These are phyloP conservation scores for Oxycera nigricornis DNA, from an alignment of 2,888 invertebrate genomes.

Conservation along the genomic window DNA sequence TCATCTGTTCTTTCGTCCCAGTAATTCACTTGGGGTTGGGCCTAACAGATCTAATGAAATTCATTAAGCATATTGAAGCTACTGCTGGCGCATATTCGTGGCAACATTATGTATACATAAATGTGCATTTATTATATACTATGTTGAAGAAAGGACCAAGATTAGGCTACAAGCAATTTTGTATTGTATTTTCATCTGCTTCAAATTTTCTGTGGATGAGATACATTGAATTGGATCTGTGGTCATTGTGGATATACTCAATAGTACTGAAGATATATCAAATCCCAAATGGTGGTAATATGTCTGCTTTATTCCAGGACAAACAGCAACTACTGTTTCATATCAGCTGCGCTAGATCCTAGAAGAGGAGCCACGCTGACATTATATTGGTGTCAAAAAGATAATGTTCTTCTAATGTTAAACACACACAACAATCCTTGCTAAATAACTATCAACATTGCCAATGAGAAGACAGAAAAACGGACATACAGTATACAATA, in stretches of 20 bases:
- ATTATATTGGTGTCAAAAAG: neutral
- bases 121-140: neutral
- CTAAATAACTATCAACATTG: neutral
- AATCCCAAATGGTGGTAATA: too few species aligned
- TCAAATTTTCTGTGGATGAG: too few species aligned
- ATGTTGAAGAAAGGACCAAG: neutral
- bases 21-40: neutral
- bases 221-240: too few species aligned
- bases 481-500: neutral
- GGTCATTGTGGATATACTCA: too few species aligned
- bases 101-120: neutral
- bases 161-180: neutral
- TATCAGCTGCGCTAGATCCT: too few species aligned
- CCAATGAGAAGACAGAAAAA: neutral
- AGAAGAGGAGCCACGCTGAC: neutral
- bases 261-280: too few species aligned
- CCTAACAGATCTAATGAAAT: constrained; percentile 11
- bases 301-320: too few species aligned
- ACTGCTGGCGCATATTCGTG: neutral
- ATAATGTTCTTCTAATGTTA: constrained; percentile 6
- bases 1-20: neutral
- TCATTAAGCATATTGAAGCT: constrained; percentile 18
- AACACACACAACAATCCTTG: neutral
- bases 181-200: too few species aligned
- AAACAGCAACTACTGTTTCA: too few species aligned